Evolutionary conservation across 2,797 vertebrate genomes (phyloP), one percentile per base, ranked within the genome.

Genomic region (Peromyscus attwateri): DNA sequence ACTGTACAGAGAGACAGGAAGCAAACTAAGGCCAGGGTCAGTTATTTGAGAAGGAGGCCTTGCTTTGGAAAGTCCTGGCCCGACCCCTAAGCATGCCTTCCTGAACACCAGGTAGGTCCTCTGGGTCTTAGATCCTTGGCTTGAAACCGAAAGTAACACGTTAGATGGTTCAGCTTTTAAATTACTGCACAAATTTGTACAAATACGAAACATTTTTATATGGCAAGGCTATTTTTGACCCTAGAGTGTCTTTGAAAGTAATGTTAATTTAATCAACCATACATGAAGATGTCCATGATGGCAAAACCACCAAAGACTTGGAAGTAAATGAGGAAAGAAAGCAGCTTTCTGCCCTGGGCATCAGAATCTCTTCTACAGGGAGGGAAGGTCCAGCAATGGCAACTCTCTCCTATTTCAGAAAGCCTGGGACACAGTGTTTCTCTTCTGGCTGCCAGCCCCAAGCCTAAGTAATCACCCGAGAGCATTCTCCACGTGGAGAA

Each of bases 401-500:
- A 84, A 76, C 19, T 91, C 92, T 93, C 89, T 89, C n/a, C 57
- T 85, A 71, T 87, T 95, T 52, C 77, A 95, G 62, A 95, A 96
- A 46, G 87, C 93, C 84, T 79, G 34, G 46, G n/a, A 97, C 64
- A 49, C 85, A 96, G 91, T 66, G 92, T 96, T 82, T 97, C 31
- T 91, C 97, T 96, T 97, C 96, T 98, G 98, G 95, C 97, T 93
- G n/a, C 46, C 70, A 93, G 96, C 96, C 96, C 49, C 31, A 80
- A 92, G 34, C 60, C 49, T 92, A 64, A 87, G 91, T 98, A 98
- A 98, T 98, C 98, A 97, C 76, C 46, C 75, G 76, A 73, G 10
- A 92, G 91, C 98, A 97, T 96, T 95, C 97, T 94, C 89, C 97
- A 97, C 93, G 83, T 97, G 98, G 96, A 92, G 95, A 97, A 93